Evolutionary conservation across 1,140 invertebrate genomes (phyloP).

Genomic region (Drosophila teissieri): DNA sequence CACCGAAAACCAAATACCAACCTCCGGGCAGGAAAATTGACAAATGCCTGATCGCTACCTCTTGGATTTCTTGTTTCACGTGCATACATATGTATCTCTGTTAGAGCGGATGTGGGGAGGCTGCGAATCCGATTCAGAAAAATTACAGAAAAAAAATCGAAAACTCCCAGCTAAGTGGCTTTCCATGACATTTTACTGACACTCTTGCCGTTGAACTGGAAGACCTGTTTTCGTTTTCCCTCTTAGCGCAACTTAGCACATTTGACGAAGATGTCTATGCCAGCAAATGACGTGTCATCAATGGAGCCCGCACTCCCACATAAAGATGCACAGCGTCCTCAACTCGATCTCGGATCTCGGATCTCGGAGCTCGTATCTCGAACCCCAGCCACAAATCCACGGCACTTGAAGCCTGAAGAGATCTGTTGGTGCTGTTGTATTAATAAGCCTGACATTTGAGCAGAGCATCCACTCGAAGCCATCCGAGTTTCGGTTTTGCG

Average conservation of each 20-base stretch:
- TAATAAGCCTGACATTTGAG: slow-evolving; percentile 82
- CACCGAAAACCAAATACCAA: slow-evolving; percentile 36
- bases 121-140: slow-evolving; percentile 29
- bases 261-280: slow-evolving; percentile 79
- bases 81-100: background rate
- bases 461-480: slow-evolving; percentile 50
- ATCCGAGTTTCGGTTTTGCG: slow-evolving; percentile 31
- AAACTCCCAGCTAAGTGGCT: slow-evolving; percentile 64
- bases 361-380: slow-evolving; percentile 28
- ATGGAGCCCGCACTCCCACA: slow-evolving; percentile 74
- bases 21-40: slow-evolving; percentile 60
- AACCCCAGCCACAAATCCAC: slow-evolving; percentile 23
- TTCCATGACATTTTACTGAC: slow-evolving; percentile 81
- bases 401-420: slow-evolving; percentile 13
- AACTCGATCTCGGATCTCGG: slow-evolving; percentile 31
- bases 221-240: slow-evolving; percentile 74
- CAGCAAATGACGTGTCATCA: slow-evolving; percentile 80
- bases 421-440: slow-evolving; percentile 46
- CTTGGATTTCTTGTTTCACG: slow-evolving; percentile 12
- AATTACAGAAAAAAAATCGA: background rate
- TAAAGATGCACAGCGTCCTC: slow-evolving; percentile 55
- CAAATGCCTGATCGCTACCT: slow-evolving; percentile 57
- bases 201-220: slow-evolving; percentile 48
- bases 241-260: slow-evolving; percentile 72
- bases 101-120: slow-evolving; percentile 62